phyloP scores from a whole-genome alignment of 2,888 invertebrate genomes.

The Lycophotia porphyrea region DNA sequence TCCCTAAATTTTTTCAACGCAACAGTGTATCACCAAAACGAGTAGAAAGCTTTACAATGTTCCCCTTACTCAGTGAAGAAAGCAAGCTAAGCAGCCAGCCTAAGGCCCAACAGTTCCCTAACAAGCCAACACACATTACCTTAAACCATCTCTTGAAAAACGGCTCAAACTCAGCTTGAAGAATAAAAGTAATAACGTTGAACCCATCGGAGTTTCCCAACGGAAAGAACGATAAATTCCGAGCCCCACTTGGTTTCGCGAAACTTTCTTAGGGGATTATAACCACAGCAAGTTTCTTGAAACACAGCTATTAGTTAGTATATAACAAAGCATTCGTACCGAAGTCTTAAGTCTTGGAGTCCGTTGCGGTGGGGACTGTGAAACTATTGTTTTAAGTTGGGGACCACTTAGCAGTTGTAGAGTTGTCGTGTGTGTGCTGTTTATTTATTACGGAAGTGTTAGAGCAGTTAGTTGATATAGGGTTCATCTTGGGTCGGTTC shows the following conservation, averaged over 20 bases:
- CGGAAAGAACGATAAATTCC: conserved; percentile 59
- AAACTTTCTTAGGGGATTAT: conserved; percentile 61
- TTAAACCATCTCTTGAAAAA: conserved; percentile 41
- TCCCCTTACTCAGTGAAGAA: neutral
- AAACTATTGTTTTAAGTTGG: conserved; percentile 66
- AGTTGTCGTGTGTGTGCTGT: conserved; percentile 31
- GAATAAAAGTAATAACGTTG: conserved; percentile 56
- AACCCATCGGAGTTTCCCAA: conserved; percentile 40
- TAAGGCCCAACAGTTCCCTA: conserved; percentile 25
- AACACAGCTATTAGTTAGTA: conserved; percentile 51
- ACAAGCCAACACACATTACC: conserved; percentile 36
- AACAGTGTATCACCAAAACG: neutral
- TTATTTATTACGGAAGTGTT: conserved; percentile 29
- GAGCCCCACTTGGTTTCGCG: conserved; percentile 43
- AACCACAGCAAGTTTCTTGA: conserved; percentile 55
- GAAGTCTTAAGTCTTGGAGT: conserved; percentile 57
- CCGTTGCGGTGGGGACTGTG: conserved; percentile 50
- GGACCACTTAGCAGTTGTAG: conserved; percentile 41
- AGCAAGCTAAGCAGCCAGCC: neutral
- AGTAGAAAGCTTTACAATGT: neutral
- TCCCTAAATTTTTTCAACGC: neutral
- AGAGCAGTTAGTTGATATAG: conserved; percentile 8
- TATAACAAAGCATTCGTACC: conserved; percentile 59
- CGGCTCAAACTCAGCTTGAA: conserved; percentile 45
- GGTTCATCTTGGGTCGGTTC: neutral